Evolutionary conservation across 1,140 invertebrate species (phyloP).

Genomic region (Caenorhabditis briggsae): DNA sequence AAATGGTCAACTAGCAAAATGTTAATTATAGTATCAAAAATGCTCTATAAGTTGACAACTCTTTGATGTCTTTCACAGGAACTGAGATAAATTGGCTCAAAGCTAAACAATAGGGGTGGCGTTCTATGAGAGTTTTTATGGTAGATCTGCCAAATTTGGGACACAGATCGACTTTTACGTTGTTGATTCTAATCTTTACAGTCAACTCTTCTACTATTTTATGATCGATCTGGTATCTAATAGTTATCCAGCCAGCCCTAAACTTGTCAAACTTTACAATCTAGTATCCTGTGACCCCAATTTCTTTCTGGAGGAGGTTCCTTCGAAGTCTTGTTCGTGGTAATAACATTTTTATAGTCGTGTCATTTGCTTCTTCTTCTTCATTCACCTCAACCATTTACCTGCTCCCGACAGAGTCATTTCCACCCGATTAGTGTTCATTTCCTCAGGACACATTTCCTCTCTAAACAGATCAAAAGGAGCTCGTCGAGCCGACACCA

Average conservation of each 20-base stretch:
- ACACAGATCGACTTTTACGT: not conserved
- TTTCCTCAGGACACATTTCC: conserved; percentile 25
- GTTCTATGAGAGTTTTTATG: too few species aligned
- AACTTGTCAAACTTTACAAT: conserved; percentile 51
- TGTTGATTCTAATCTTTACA: conserved; percentile 8
- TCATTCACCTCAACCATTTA: not conserved
- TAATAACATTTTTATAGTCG: conserved; percentile 53
- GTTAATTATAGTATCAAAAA: too few species aligned
- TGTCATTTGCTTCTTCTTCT: conserved; percentile 21
- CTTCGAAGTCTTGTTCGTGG: not conserved
- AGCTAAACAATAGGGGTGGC: too few species aligned
- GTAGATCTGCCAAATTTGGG: too few species aligned
- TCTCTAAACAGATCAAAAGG: conserved; percentile 6
- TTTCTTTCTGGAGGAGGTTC: too few species aligned
- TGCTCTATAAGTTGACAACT: too few species aligned
- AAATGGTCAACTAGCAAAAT: too few species aligned
- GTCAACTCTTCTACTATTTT: not conserved
- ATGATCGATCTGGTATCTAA: conserved; percentile 12
- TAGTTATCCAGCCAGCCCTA: conserved; percentile 9
- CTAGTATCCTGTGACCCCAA: not conserved
- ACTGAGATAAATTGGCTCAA: too few species aligned
- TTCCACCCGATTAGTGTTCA: conserved; percentile 55
- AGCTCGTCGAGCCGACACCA: not conserved
- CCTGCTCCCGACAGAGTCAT: conserved; percentile 15
- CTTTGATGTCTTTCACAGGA: too few species aligned